Percentiles rank a stretch among this genome's conserved stretches.
Evolutionary conservation across 1,140 invertebrate genomes (phyloP).

Genomic region (Drosophila ercepeae): DNA sequence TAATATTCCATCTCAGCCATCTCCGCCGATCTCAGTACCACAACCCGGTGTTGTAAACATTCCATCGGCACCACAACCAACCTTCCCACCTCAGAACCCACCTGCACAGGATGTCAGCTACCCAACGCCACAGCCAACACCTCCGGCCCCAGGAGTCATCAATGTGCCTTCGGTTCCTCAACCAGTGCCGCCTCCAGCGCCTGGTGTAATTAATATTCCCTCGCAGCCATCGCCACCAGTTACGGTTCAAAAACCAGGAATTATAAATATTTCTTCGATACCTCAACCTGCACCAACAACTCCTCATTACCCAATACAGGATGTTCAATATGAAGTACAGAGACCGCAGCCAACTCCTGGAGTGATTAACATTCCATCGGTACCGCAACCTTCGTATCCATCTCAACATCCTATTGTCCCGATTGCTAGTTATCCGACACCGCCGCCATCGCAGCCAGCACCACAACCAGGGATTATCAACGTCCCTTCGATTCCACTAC

Average conservation of each 20-base stretch:
- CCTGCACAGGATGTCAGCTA: constrained; percentile 53
- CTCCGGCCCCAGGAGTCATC: constrained; percentile 14
- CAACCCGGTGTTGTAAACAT: constrained; percentile 21
- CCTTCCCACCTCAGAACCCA: constrained; percentile 1
- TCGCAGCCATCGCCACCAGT: constrained; percentile 10
- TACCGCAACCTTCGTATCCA: constrained; percentile 7
- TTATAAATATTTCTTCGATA: constrained; percentile 23
- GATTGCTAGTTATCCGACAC: constrained; percentile 48
- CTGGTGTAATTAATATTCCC: constrained; percentile 43
- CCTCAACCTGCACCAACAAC: constrained; percentile 7
- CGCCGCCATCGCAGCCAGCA: constrained; percentile 52
- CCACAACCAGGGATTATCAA: constrained; percentile 33
- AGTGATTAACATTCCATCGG: constrained; percentile 66
- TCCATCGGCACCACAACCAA: constrained; percentile 19
- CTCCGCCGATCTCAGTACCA: constrained; percentile 11
- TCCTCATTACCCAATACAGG: constrained; percentile 5
- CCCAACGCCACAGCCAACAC: constrained; percentile 12
- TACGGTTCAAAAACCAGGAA: constrained; percentile 17
- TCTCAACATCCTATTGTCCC: constrained; percentile 34
- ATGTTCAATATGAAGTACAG: constrained; percentile 8
- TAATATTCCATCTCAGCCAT: constrained; percentile 29
- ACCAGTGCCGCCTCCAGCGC: constrained; percentile 8
- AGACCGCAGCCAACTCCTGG: constrained; percentile 9
- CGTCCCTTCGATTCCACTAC: constrained; percentile 28
- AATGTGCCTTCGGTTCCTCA: constrained; percentile 28